A percentile compares a stretch with the other conserved stretches of the same genome.
These are phyloP conservation scores for Drosophila cognata DNA, from an alignment of 2,888 invertebrate species.

Conservation along the genomic window DNA sequence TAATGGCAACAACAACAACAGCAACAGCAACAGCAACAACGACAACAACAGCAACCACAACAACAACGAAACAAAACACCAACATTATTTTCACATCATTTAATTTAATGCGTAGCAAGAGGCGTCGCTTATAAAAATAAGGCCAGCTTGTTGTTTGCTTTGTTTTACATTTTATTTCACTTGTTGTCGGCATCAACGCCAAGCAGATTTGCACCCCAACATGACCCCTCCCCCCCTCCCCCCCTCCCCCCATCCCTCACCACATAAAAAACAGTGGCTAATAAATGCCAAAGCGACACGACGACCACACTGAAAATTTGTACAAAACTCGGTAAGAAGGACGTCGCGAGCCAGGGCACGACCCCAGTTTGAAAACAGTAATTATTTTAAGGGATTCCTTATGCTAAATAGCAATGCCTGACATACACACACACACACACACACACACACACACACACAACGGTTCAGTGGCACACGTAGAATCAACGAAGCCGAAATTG, in stretches of 20 bases:
- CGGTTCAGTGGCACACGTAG: slow-evolving; percentile 4
- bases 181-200: slow-evolving; percentile 50
- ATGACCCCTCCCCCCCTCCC: too few species aligned
- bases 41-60: slow-evolving; percentile 18
- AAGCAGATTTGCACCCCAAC: slow-evolving; percentile 5
- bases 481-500: slow-evolving; percentile 47
- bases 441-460: slow-evolving; percentile 10
- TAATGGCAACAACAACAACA: slow-evolving; percentile 16
- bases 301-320: slow-evolving; percentile 69
- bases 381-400: slow-evolving; percentile 81
- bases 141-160: slow-evolving; percentile 53
- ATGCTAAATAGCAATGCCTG: slow-evolving; percentile 68
- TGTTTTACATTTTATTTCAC: slow-evolving; percentile 67
- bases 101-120: slow-evolving; percentile 78
- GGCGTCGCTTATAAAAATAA: slow-evolving; percentile 39
- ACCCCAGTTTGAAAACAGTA: slow-evolving; percentile 68
- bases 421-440: slow-evolving; percentile 24
- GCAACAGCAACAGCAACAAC: slow-evolving; percentile 13
- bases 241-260: too few species aligned
- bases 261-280: slow-evolving; percentile 48
- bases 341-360: slow-evolving; percentile 12
- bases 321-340: slow-evolving; percentile 11
- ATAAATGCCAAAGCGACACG: slow-evolving; percentile 69
- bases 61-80: slow-evolving; percentile 44
- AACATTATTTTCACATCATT: slow-evolving; percentile 83